Evolutionary conservation across 2,888 invertebrate genomes (phyloP).

Genomic region (Diaphora mendica): DNA sequence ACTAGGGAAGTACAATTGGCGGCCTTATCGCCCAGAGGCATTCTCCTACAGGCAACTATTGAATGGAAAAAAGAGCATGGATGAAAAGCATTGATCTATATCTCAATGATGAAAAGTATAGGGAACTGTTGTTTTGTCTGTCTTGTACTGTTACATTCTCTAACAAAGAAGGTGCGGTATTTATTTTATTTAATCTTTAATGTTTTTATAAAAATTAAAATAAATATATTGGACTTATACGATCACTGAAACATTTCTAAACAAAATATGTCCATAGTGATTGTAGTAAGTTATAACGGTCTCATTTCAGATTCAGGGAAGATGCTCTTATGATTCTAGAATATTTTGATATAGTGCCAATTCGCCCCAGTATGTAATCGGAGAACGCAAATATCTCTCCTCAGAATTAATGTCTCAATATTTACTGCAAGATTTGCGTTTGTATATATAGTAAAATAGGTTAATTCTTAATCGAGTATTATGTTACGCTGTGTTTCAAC

Average conservation of each 20-base stretch:
- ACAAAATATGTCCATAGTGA: not conserved
- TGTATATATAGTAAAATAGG: not conserved
- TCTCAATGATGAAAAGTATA: too few relatives aligned
- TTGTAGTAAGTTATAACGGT: not conserved
- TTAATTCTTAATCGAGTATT: not conserved
- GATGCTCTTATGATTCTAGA: not conserved
- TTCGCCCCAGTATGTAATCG: not conserved
- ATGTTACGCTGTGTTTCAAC: not conserved
- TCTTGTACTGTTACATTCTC: too few relatives aligned
- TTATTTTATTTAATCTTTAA: too few relatives aligned
- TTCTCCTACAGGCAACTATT: too few relatives aligned
- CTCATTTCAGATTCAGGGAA: not conserved
- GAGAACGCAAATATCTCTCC: not conserved
- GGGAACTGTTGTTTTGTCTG: too few relatives aligned
- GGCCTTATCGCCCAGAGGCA: too few relatives aligned
- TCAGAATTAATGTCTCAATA: not conserved
- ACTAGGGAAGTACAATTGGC: too few relatives aligned
- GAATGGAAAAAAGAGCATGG: too few relatives aligned
- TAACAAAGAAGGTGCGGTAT: not conserved
- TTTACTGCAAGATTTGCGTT: not conserved
- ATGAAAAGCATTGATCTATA: too few relatives aligned
- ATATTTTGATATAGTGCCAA: not conserved
- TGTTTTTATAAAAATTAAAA: not conserved
- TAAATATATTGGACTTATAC: not conserved
- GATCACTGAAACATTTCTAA: not conserved